Percentiles rank a stretch among this genome's conserved stretches.
Conservation (phyloP, 2,888 invertebrate genomes). For the Pyrrhosoma nymphula region DNA sequence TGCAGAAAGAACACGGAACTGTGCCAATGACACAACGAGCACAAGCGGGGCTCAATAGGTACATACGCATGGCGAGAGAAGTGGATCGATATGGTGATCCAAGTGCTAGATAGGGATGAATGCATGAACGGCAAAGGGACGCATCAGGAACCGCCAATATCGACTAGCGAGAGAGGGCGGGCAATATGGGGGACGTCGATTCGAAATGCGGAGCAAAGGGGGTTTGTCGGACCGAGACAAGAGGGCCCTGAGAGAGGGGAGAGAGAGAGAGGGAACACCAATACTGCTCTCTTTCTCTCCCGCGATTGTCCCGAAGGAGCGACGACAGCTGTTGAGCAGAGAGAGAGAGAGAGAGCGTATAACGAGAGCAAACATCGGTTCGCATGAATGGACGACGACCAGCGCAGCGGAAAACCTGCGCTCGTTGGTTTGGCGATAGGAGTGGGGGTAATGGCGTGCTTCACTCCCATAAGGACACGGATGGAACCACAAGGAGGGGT, state of each 20-base stretch:
- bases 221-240: background rate
- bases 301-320: background rate
- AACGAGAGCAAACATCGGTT: constrained; percentile 47
- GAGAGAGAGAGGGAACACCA: background rate
- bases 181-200: constrained; percentile 4
- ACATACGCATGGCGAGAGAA: no score
- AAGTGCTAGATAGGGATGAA: no score
- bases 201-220: background rate
- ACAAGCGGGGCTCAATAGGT: no score
- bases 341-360: background rate
- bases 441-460: constrained; percentile 28
- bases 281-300: no score
- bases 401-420: constrained; percentile 51
- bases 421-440: background rate
- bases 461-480: constrained; percentile 12
- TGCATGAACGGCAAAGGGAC: background rate
- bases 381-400: constrained; percentile 48
- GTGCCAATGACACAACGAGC: no score
- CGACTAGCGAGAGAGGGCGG: background rate
- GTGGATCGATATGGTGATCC: no score
- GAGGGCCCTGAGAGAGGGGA: background rate
- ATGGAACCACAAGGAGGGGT: background rate
- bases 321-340: constrained; percentile 48
- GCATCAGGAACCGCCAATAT: background rate
- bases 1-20: no score